Evolutionary conservation across 2,888 invertebrate species (phyloP), one percentile per base, ranked within the genome.

Genomic region (Chaitophorus viminalis): DNA sequence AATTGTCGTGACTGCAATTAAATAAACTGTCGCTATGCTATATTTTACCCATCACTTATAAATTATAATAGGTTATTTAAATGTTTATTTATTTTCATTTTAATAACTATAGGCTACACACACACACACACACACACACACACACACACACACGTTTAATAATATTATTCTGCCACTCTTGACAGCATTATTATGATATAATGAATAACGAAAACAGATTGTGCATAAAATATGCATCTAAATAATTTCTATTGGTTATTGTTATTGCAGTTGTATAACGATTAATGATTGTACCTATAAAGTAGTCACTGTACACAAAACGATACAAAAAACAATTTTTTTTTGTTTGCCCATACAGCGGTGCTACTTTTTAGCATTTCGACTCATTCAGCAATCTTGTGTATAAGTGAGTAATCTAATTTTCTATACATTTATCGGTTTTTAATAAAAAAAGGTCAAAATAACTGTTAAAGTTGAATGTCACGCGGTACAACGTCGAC

Each of bases 111-210:
- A 33, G 74, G 21, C 54, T 60, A n/a, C n/a, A n/a, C n/a, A n/a
- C n/a, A n/a, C n/a, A n/a, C n/a, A n/a, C n/a, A n/a, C n/a, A n/a
- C n/a, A n/a, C n/a, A n/a, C n/a, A n/a, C n/a, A n/a, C n/a, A n/a
- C n/a, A n/a, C n/a, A n/a, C n/a, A n/a, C n/a, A n/a, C n/a, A n/a
- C n/a, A n/a, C n/a, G 21, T 74, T 75, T 75, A 75, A 60, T 83
- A 52, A 82, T 82, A 72, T 72, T 33, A 82, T 82, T 82, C 39
- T 52, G 72, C 72, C 82, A 82, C 82, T 82, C 54, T 82, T 60
- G 74, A 82, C 74, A 60, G 60, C 18, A 54, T 82, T 82, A 54
- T 74, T 82, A 74, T 36, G 33, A 33, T 78, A 36, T 36, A 29
- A 74, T 54, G 54, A 74, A 82, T 36, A 54, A 82, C 54, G 11